Evolutionary conservation across 1,140 invertebrate species (phyloP), one percentile per base, ranked within the genome.

Genomic region (Drosophila littoralis): DNA sequence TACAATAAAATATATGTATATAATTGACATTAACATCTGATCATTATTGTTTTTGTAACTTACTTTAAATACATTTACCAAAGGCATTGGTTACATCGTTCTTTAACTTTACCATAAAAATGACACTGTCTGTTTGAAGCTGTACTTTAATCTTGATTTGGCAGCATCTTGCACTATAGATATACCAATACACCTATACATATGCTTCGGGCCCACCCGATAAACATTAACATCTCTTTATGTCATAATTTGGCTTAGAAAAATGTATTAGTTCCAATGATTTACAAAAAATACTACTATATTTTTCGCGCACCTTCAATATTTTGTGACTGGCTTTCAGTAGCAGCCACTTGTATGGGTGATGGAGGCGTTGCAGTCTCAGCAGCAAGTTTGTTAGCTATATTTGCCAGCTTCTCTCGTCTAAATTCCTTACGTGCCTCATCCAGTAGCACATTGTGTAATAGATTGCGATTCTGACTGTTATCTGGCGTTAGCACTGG

Each of bases 361-460:
- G 36, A 35, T 17, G 10, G 2, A 7, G 15, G 17, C 5, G n/a
- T 15, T 32, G n/a, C 46, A 3, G 60, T 67, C 46, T 75, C 55
- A 2, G 13, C 65, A 0, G 66, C 22, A 15, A 59, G 17, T 50
- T 65, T 51, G 6, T 78, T 65, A 0, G 74, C 88, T 51, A 91
- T 52, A 17, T 73, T 77, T 0, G 84, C 76, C 5, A 91, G 43
- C 36, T 91, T 89, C 36, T 92, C 81, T 33, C 91, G 89, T 33
- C 78, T 67, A 71, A 95, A 96, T 70, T 95, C 95, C 88, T 95
- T 94, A 88, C 94, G 95, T n/a, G 95, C 95, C 79, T 96, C 95
- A 85, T 96, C 95, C 59, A 96, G 91, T 7, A 96, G 80, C 17
- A 96, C 93, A 92, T 96, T 96, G 81, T 96, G 95, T 61, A 96